Base-by-base conservation (phyloP, 2,888 invertebrate species). In the Athalia cordata region DNA sequence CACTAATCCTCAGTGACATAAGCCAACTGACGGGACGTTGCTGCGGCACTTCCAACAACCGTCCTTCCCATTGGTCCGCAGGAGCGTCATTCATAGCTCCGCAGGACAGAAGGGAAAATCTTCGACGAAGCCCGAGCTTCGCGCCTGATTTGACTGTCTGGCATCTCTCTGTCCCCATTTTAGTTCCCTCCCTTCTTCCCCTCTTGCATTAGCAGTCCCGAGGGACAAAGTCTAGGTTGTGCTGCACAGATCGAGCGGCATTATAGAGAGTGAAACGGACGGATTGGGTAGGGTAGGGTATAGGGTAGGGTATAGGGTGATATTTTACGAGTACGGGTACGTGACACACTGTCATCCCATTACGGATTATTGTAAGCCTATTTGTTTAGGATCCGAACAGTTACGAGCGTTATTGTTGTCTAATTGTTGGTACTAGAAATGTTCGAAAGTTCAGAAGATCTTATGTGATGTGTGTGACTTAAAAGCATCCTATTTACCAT, bases 1-100 rank as follows among this genome's bases (percentile, higher is more conserved):
- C 85, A 83, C 87, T 88, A 88, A 89, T 89, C 88, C 87, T 87
- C 86, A 84, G 87, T 87, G 89, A 89, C 89, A 89, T 85, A 88
- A 89, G 87, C 88, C 87, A 88, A 89, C 88, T 86, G 88, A 88
- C 87, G 86, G 82, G 45, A 61, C 45, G 47, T 43, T 61, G 55
- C 77, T 64, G 72, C 68, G 77, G 77, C 29, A 29, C 29, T 29
- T 29, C 29, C 29, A 29, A 29, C 29, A 29, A 29, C 29, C 29
- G 29, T 29, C 29, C 29, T 29, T 29, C 29, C 29, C 29, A 29
- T 29, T 29, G 29, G 43, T 57, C 47, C 11, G 45, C 5, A 9
- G 47, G n/a, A 45, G 13, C 72, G 15, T n/a, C 59, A 59, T 47
- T 13, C 43, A 57, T 49, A 29, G 67, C 9, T 9, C 43, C 50